Evolutionary conservation across 2,797 vertebrate species (phyloP), one percentile per base, ranked within the genome.

Genomic region (Karalla daura): DNA sequence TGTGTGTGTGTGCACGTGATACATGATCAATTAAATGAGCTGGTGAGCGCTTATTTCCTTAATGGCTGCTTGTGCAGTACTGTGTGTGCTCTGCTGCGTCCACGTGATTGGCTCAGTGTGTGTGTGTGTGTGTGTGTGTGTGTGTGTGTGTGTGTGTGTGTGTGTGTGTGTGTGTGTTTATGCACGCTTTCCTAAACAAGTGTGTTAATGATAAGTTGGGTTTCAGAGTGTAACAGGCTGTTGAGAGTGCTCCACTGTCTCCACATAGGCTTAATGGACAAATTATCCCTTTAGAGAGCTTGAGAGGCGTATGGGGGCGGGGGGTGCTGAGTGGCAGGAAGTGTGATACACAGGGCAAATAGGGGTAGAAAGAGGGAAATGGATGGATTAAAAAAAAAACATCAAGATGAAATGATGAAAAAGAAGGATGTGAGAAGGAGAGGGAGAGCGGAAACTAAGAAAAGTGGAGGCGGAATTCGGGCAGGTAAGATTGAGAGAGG

Each of bases 181-280:
- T 60, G 62, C 54, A 73, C 64, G 68, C 71, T 63, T 78, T 52
- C 53, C 58, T 51, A 78, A 76, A 81, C 30, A 65, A 78, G 67
- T 78, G 69, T 66, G 53, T 83, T 81, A 61, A 65, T 71, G 62
- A 77, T 70, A 61, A 81, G 74, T 74, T 67, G 59, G 71, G 80
- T 78, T 82, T 78, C 63, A 56, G 47, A 36, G 63, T 78, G 76
- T 67, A 72, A 73, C 47, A 68, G 54, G 64, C 53, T 55, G 59
- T 72, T 6, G 21, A 81, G 81, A 63, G 72, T 84, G 67, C 71
- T 87, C 62, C 55, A 36, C 23, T 74, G 53, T 70, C 66, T 72
- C 75, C 60, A 78, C 54, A 27, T 30, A 39, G 68, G 76, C 60
- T 66, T 78, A 86, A 88, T 83, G 78, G 77, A 75, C 68, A 80